A percentile compares a stretch with the other conserved stretches of the same genome.
These are phyloP conservation scores for Botia kubotai DNA, from an alignment of 2,797 vertebrate genomes.

Conservation along the genomic window DNA sequence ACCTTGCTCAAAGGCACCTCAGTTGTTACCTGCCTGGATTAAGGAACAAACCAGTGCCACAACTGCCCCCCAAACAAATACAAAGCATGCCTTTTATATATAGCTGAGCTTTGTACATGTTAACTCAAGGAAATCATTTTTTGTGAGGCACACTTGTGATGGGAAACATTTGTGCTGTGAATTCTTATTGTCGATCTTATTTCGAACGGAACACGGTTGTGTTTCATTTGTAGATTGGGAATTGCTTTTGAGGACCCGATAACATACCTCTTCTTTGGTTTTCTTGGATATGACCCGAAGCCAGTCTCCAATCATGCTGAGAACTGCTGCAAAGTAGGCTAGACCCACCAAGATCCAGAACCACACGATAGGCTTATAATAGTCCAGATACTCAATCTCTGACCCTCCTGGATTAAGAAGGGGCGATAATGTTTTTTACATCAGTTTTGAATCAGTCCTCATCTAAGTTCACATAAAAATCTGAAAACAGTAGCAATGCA, in stretches of 20 bases:
- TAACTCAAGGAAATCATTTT: too few relatives aligned
- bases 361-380: conserved; percentile 96
- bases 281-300: conserved; percentile 92
- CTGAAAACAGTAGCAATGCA: not conserved
- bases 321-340: conserved; percentile 95
- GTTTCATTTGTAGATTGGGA: not conserved
- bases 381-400: conserved; percentile 92
- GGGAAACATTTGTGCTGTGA: not conserved
- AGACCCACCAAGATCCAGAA: conserved; percentile 97
- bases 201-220: not conserved
- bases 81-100: not conserved
- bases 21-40: too few relatives aligned
- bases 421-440: not conserved
- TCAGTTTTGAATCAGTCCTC: not conserved
- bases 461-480: not conserved
- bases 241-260: not conserved
- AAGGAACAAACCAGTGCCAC: too few relatives aligned
- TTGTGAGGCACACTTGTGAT: not conserved
- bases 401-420: conserved; percentile 82
- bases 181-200: too few relatives aligned
- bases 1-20: too few relatives aligned
- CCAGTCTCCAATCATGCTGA: conserved; percentile 99
- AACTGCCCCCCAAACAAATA: not conserved
- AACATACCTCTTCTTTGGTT: conserved; percentile 92
- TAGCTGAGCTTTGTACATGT: too few relatives aligned